Percentiles rank a stretch among this genome's conserved stretches.
These are phyloP conservation scores for Monochamus alternatus DNA, from an alignment of 2,888 invertebrate genomes.

Conservation along the genomic window DNA sequence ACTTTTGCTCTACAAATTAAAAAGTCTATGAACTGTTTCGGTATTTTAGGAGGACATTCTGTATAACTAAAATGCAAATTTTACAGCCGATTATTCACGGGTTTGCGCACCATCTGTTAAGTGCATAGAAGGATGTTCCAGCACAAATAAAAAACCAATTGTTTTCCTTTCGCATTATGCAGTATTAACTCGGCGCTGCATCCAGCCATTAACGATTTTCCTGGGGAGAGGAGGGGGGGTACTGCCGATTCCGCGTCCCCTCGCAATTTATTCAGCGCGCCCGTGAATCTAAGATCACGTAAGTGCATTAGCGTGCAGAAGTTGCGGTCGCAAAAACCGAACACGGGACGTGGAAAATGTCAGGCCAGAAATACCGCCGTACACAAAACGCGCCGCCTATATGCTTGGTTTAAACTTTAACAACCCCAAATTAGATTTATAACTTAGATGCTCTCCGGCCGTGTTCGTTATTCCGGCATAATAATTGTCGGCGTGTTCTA, in stretches of 20 bases:
- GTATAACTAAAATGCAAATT: no score
- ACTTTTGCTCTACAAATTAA: no score
- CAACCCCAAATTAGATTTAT: conserved; percentile 52
- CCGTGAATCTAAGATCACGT: conserved; percentile 37
- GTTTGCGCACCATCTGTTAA: no score
- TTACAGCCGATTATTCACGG: no score
- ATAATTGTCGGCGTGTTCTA: conserved; percentile 45
- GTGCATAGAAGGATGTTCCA: no score
- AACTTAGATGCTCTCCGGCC: conserved; percentile 48
- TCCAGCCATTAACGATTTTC: conserved; percentile 4
- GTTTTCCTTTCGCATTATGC: no score
- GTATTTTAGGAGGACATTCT: no score
- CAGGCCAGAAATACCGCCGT: conserved; percentile 45
- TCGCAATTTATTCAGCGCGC: conserved; percentile 22
- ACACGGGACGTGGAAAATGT: conserved; percentile 46
- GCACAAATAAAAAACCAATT: no score
- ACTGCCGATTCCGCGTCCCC: not conserved
- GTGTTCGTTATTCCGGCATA: conserved; percentile 50
- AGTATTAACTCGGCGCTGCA: not conserved
- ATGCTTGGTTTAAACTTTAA: conserved; percentile 40
- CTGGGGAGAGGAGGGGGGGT: not conserved
- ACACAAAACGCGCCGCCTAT: conserved; percentile 40
- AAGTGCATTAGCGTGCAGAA: conserved; percentile 49
- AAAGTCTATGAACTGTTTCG: no score
- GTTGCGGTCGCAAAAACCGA: conserved; percentile 50